Base-by-base conservation (phyloP, 1,140 invertebrate species). In the Paracyclopina nana region DNA sequence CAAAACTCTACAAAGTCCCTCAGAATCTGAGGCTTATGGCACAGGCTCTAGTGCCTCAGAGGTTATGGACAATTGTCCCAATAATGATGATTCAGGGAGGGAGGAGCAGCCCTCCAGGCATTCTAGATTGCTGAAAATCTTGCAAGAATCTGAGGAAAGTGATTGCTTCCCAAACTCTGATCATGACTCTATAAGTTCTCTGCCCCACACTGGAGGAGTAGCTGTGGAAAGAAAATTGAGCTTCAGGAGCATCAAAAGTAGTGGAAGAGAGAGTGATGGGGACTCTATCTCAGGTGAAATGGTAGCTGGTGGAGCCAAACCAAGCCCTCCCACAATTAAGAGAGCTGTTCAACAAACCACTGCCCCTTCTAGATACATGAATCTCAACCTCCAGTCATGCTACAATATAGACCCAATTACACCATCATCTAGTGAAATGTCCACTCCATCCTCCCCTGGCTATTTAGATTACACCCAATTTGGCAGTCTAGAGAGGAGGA, bases 91-190 rank as follows among this genome's bases (percentile, higher is more conserved):
- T 2, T 38, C 34, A n/a, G 20, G 20, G 20, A 20, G 20, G n/a
- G 34, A 38, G 20, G 20, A 38, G 9, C 14, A 38, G 8, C 34
- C 34, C 8, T 16, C 14, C 20, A n/a, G 34, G 5, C 34, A 38
- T 38, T 38, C 34, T 38, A n/a, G 34, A 16, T 20, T 38, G 3
- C 20, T 38, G n/a, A n/a, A 20, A 8, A n/a, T 38, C 20, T 20
- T 38, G 5, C 34, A 38, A 38, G 34, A 38, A n/a, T 38, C 34
- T 3, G 34, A 38, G 14, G 14, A 20, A 5, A 38, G n/a, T 5
- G 34, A 38, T 20, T 38, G 34, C n/a, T 38, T 4, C 20, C 34
- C 34, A 38, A 38, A 38, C n/a, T 38, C 34, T 38, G 34, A 38
- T 38, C 14, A 16, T n/a, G 34, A 38, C 34, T 38, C 34, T 16